These are phyloP conservation scores for Apodemia duryi DNA, from an alignment of 2,888 invertebrate genomes.

Conservation along the genomic window DNA sequence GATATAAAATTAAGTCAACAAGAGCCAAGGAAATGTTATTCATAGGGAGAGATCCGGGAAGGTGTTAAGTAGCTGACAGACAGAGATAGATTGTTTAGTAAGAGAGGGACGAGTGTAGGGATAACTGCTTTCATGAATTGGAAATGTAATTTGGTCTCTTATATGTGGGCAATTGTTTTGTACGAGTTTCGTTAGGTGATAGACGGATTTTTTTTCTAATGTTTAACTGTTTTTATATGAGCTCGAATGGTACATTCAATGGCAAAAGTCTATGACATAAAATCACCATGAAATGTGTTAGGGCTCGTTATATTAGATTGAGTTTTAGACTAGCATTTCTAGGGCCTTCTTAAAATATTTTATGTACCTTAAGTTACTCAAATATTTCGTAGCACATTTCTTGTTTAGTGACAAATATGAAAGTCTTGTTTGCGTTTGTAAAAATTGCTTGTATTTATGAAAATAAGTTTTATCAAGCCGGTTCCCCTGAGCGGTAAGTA, in stretches of 20 bases:
- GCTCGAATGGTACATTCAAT: slow-evolving; percentile 17
- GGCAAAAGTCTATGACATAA: slow-evolving; percentile 3
- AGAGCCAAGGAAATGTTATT: slow-evolving; percentile 69
- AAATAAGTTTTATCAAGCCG: too few species aligned
- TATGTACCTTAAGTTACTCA: background rate
- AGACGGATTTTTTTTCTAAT: slow-evolving; percentile 34
- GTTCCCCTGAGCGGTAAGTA: too few species aligned
- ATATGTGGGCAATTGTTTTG: slow-evolving; percentile 65
- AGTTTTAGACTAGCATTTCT: too few species aligned
- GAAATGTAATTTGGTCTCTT: slow-evolving; percentile 73
- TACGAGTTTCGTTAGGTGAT: slow-evolving; percentile 54
- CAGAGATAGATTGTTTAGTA: slow-evolving; percentile 22
- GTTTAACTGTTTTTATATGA: slow-evolving; percentile 32
- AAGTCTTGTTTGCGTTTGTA: too few species aligned
- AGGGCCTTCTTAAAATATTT: background rate
- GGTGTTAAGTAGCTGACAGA: slow-evolving; percentile 36
- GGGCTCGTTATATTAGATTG: background rate
- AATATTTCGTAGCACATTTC: too few species aligned
- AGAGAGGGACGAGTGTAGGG: slow-evolving; percentile 34
- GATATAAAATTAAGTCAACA: slow-evolving; percentile 78
- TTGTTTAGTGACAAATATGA: too few species aligned
- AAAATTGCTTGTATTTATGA: too few species aligned
- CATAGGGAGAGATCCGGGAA: slow-evolving; percentile 64
- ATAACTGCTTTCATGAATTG: slow-evolving; percentile 76
- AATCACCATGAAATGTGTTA: background rate